Percentiles rank a stretch among this genome's conserved stretches.
These are phyloP conservation scores for Lagopus muta DNA, from an alignment of 2,113 vertebrate genomes.

Conservation along the genomic window DNA sequence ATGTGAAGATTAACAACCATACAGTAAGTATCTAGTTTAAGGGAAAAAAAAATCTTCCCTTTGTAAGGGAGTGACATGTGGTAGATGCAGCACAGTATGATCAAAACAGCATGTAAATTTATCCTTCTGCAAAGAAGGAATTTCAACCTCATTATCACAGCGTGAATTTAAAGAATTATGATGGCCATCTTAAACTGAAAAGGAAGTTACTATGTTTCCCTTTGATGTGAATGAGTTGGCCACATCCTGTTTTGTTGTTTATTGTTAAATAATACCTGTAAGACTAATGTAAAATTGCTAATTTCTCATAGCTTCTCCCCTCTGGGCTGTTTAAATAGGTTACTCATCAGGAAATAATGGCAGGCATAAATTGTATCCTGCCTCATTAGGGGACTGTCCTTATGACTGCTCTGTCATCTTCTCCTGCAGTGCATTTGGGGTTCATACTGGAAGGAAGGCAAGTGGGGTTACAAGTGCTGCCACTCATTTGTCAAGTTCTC, in stretches of 20 bases:
- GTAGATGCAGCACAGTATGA: not conserved
- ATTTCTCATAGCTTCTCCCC: not conserved
- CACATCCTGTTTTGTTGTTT: not conserved
- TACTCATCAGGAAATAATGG: not conserved
- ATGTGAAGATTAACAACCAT: slow-evolving; percentile 94
- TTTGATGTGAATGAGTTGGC: not conserved
- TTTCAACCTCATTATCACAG: not conserved
- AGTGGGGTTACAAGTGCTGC: slow-evolving; percentile 97
- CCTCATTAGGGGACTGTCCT: rapidly evolving
- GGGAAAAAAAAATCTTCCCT: not conserved
- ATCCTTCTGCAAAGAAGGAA: not conserved
- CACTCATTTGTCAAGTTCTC: slow-evolving; percentile 96
- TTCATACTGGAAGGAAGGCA: slow-evolving; percentile 94
- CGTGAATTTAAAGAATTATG: not conserved
- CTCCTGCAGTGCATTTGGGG: slow-evolving; percentile 93
- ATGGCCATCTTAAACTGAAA: not conserved
- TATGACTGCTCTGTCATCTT: not conserved
- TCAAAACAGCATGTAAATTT: not conserved
- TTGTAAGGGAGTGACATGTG: not conserved
- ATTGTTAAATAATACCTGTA: not conserved
- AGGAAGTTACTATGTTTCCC: not conserved
- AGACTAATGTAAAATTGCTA: not conserved
- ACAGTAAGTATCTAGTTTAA: slow-evolving; percentile 76
- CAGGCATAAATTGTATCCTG: not conserved
- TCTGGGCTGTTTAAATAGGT: not conserved